phyloP scores from a whole-genome alignment of 2,888 invertebrate genomes.

The Malachius bipustulatus region DNA sequence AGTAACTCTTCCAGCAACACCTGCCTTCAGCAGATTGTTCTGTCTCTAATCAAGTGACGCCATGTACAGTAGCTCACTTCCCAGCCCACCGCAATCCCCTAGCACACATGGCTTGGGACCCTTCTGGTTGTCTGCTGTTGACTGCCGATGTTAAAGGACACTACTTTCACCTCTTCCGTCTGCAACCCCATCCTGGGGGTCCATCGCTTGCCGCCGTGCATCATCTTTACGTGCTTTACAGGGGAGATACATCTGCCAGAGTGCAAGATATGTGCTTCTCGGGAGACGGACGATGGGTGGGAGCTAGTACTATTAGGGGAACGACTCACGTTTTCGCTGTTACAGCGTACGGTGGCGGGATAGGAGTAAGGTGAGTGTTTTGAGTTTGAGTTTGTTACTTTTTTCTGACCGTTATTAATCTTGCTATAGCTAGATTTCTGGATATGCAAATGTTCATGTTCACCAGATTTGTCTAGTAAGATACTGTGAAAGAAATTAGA shows the following conservation, averaged over 20 bases:
- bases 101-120: slow-evolving; percentile 81
- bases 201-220: slow-evolving; percentile 80
- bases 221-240: slow-evolving; percentile 87
- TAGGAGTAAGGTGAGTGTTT: too few species aligned
- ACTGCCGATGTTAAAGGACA: slow-evolving; percentile 89
- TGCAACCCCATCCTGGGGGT: slow-evolving; percentile 78
- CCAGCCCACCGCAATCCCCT: slow-evolving; percentile 79
- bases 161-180: slow-evolving; percentile 90
- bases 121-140: slow-evolving; percentile 76
- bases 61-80: slow-evolving; percentile 81
- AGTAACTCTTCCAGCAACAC: too few species aligned
- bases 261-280: slow-evolving; percentile 90
- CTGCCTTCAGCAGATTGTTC: too few species aligned
- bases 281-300: slow-evolving; percentile 91
- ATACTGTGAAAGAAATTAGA: too few species aligned
- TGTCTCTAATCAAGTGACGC: too few species aligned
- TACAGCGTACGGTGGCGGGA: slow-evolving; percentile 88
- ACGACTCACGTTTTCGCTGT: slow-evolving; percentile 97
- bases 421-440: too few species aligned
- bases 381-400: too few species aligned
- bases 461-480: too few species aligned
- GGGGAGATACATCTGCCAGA: slow-evolving; percentile 93
- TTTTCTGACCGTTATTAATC: too few species aligned
- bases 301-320: slow-evolving; percentile 86
- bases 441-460: too few species aligned